Base-by-base conservation (phyloP, 2,113 vertebrate species). In the Opisthocomus hoazin region DNA sequence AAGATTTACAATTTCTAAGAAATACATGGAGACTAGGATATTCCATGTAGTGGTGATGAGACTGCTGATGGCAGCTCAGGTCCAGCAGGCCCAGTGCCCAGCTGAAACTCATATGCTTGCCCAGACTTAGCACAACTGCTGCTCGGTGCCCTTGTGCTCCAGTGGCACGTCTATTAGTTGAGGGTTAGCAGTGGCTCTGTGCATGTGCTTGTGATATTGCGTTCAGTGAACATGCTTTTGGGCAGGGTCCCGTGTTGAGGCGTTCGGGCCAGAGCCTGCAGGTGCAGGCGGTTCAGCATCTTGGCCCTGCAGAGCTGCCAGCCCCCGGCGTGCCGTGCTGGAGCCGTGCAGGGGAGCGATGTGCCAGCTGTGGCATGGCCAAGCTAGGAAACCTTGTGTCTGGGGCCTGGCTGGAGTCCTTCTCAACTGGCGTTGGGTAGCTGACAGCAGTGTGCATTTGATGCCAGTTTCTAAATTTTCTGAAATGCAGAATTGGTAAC, bases 361-460 rank as follows among this genome's bases (percentile, higher is more conserved):
- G 58, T 3, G 3, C 15, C 0, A 1, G 11, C 43, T 2, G 3
- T 1, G 4, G 34, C 3, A 1, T 3, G 6, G 29, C 24, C 1
- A 1, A 82, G 11, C 20, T 48, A 30, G 73, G n/a, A 68, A 51
- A 58, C 10, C 10, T 66, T 1, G 0, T 56, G 29, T 18, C 51
- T 41, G 53, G 56, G 68, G 15, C 12, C 41, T 78, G 48, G 11
- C 48, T 57, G 71, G 30, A 71, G n/a, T 58, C 26, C 37, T 65
- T 46, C 54, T 56, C 34, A 5, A 4, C 29, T 54, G 48, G 34
- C 1, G 0, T 11, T 63, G 37, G 20, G 43, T 34, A 37, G 30
- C 20, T 68, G 60, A 73, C 65, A 51, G 26, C 29, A 77, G 34
- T 0, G 1, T 53, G 43, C 1, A 1, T 46, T 68, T 57, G 11